Evolutionary conservation across 2,888 invertebrate genomes (phyloP).

Genomic region (Salpingus planirostris): DNA sequence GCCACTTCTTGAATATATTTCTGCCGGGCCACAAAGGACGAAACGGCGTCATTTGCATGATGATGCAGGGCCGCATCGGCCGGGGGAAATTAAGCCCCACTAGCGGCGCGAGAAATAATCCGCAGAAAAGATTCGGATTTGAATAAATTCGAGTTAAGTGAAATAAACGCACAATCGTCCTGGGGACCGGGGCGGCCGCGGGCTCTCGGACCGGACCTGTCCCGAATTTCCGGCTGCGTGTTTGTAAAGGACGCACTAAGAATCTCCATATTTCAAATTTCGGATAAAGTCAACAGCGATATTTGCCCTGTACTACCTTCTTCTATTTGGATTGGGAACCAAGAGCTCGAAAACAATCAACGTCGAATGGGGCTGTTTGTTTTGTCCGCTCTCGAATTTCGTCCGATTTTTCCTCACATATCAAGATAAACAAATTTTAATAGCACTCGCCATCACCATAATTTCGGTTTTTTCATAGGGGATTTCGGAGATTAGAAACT

Average conservation of each 20-base stretch:
- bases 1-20: slow-evolving; percentile 12
- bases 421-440: too few relatives aligned
- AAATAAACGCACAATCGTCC: slow-evolving; percentile 10
- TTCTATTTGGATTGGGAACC: slow-evolving; percentile 12
- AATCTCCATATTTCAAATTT: too few relatives aligned
- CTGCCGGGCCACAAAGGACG: slow-evolving; percentile 10
- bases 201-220: too few relatives aligned
- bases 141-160: slow-evolving; percentile 11
- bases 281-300: slow-evolving; percentile 12
- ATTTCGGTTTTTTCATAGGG: too few relatives aligned
- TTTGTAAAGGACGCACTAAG: slow-evolving; percentile 7
- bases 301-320: slow-evolving; percentile 11
- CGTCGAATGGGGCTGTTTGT: too few relatives aligned
- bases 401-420: too few relatives aligned
- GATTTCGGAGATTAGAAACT: too few relatives aligned
- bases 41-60: slow-evolving; percentile 9
- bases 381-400: too few relatives aligned
- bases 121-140: slow-evolving; percentile 5
- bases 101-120: too few relatives aligned
- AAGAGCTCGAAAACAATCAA: slow-evolving; percentile 13
- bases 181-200: too few relatives aligned
- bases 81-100: slow-evolving; percentile 5
- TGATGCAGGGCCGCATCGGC: neutral
- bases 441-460: too few relatives aligned
- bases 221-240: too few relatives aligned